phyloP scores from a whole-genome alignment of 2,113 vertebrate genomes.

The Aldabrachelys gigantea region DNA sequence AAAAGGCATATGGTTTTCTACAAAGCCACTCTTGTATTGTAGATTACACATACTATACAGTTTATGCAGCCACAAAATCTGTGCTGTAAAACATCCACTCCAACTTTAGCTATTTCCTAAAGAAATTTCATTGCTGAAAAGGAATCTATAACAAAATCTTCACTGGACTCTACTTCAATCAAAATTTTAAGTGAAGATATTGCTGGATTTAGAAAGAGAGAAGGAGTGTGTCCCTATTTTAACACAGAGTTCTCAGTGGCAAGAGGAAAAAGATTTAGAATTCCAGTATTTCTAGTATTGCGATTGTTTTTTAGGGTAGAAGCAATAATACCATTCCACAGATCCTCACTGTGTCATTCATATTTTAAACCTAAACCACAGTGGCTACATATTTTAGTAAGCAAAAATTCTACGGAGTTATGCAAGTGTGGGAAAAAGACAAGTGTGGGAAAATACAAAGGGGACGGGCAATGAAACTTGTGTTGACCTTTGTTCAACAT shows the following conservation, averaged over 20 bases:
- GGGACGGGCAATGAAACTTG: slow-evolving; percentile 13
- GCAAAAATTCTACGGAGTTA: neutral
- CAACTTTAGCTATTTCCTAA: neutral
- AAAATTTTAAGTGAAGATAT: neutral
- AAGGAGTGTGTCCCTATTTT: neutral
- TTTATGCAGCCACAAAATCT: neutral
- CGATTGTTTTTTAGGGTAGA: neutral
- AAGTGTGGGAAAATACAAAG: slow-evolving; percentile 73
- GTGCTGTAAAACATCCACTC: neutral
- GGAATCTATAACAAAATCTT: neutral
- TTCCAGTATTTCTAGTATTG: neutral
- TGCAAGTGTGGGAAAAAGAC: slow-evolving; percentile 39
- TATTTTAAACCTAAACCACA: neutral
- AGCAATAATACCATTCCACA: neutral
- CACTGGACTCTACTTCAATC: neutral
- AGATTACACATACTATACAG: neutral
- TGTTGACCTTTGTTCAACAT: slow-evolving; percentile 55
- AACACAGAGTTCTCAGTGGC: neutral
- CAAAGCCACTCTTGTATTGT: neutral
- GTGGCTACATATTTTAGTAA: slow-evolving; percentile 16
- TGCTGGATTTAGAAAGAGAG: neutral
- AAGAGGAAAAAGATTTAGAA: neutral
- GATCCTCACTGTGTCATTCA: neutral
- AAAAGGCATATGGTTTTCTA: neutral
- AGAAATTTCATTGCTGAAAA: neutral